Percentiles rank a stretch among this genome's conserved stretches.
Conservation (phyloP, 2,797 vertebrate genomes). For the Acanthurus lineatus region DNA sequence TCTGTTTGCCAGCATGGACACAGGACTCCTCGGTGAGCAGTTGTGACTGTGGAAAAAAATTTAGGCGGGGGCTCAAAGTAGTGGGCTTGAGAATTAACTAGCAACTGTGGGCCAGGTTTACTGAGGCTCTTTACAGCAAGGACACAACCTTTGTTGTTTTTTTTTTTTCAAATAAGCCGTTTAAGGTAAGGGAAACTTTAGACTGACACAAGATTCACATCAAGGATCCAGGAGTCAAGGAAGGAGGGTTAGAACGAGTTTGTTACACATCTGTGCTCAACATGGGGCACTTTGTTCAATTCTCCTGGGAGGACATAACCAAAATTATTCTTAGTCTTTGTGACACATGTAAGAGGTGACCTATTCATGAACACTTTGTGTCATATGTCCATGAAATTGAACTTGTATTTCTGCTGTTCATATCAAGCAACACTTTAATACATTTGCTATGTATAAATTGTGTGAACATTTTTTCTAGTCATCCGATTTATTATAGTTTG, state of each 20-base stretch:
- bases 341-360: constrained; percentile 20
- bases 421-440: not conserved
- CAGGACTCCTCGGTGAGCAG: constrained; percentile 40
- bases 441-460: not conserved
- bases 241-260: not conserved
- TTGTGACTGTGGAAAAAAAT: constrained; percentile 44
- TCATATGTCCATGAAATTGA: not conserved
- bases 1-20: constrained; percentile 61
- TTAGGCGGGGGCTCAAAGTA: constrained; percentile 33
- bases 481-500: constrained; percentile 16
- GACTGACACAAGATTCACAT: constrained; percentile 13
- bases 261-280: constrained; percentile 21
- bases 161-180: constrained; percentile 21
- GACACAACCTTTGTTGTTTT: constrained; percentile 20
- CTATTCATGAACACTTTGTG: not conserved
- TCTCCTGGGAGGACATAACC: not conserved
- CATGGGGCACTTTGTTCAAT: not conserved
- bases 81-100: constrained; percentile 33
- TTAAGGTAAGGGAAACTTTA: constrained; percentile 8
- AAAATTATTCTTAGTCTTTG: constrained; percentile 8
- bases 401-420: too few relatives aligned
- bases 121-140: constrained; percentile 30
- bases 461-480: not conserved
- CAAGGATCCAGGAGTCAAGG: not conserved
- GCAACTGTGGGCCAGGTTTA: constrained; percentile 33